phyloP scores from a whole-genome alignment of 2,888 invertebrate species.

The Kuschelorhynchus macadamiae region DNA sequence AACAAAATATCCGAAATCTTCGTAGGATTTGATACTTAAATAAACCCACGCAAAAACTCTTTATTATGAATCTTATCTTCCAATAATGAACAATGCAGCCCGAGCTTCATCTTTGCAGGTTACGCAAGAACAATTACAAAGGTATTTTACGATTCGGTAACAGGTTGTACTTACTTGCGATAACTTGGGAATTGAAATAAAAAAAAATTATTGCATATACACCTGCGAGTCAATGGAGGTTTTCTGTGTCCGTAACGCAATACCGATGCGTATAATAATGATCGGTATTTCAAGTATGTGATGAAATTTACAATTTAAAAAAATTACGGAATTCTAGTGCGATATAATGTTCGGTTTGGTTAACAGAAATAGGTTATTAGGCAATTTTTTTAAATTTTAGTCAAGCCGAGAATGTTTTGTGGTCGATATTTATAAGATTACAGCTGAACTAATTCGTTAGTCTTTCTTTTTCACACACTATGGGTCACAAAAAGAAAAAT shows the following conservation, averaged over 20 bases:
- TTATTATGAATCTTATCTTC: conserved; percentile 29
- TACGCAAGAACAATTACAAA: conserved; percentile 44
- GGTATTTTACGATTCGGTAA: conserved; percentile 42
- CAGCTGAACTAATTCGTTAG: too few relatives aligned
- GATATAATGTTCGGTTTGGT: too few relatives aligned
- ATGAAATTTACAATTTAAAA: conserved; percentile 17
- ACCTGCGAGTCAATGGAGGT: conserved; percentile 19
- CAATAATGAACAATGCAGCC: conserved; percentile 42
- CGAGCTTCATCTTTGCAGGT: conserved; percentile 40
- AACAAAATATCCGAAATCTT: too few relatives aligned
- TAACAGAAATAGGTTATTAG: too few relatives aligned
- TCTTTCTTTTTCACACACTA: too few relatives aligned
- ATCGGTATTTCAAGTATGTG: conserved; percentile 20
- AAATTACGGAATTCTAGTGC: conserved; percentile 7
- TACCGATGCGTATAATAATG: conserved; percentile 20
- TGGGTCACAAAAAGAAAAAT: too few relatives aligned
- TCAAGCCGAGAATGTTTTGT: too few relatives aligned
- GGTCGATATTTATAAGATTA: too few relatives aligned
- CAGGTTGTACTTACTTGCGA: conserved; percentile 36
- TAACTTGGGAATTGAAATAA: conserved; percentile 11
- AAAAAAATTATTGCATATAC: conserved; percentile 23
- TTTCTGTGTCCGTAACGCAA: conserved; percentile 23
- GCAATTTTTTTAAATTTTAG: too few relatives aligned
- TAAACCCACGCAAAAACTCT: conserved; percentile 29
- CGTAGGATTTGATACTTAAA: too few relatives aligned